phyloP scores from a whole-genome alignment of 2,113 vertebrate species.

The Callopanchax toddi region DNA sequence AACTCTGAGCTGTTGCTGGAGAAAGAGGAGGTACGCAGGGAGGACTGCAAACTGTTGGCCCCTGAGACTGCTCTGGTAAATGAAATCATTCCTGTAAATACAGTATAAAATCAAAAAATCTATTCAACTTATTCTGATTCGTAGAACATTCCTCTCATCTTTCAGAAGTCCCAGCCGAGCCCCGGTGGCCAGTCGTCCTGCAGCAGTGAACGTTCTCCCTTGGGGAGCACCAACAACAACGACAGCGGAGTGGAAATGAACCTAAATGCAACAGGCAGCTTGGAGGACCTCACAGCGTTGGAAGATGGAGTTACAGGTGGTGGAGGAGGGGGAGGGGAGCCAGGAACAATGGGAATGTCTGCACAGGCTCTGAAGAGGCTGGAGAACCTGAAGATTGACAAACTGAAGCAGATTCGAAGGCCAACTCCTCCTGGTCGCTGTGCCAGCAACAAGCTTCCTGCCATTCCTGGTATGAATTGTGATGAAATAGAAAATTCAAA shows the following conservation, averaged over 20 bases:
- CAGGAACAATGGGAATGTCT: constrained; percentile 83
- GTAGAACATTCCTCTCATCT: neutral
- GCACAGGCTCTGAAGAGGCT: constrained; percentile 88
- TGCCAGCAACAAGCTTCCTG: constrained; percentile 83
- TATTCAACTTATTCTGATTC: neutral
- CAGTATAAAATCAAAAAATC: neutral
- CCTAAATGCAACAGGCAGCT: constrained; percentile 89
- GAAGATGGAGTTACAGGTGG: constrained; percentile 84
- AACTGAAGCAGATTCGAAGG: constrained; percentile 89
- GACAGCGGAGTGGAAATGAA: constrained; percentile 98
- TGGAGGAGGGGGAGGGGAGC: constrained; percentile 73
- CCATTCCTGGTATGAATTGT: constrained; percentile 83
- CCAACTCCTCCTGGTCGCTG: constrained; percentile 77
- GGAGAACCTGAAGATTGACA: constrained; percentile 95
- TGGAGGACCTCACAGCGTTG: constrained; percentile 91
- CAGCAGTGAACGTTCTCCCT: constrained; percentile 94
- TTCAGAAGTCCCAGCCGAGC: constrained; percentile 92
- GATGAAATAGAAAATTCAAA: neutral
- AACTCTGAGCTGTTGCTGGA: constrained; percentile 85
- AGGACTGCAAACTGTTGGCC: constrained; percentile 87
- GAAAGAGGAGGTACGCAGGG: constrained; percentile 85
- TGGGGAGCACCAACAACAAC: constrained; percentile 94
- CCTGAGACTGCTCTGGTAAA: constrained; percentile 88
- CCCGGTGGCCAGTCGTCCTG: constrained; percentile 94
- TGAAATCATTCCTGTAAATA: neutral